A percentile compares a stretch with the other conserved stretches of the same genome.
Conservation (phyloP, 1,140 invertebrate genomes). For the Pogonus chalceus region DNA sequence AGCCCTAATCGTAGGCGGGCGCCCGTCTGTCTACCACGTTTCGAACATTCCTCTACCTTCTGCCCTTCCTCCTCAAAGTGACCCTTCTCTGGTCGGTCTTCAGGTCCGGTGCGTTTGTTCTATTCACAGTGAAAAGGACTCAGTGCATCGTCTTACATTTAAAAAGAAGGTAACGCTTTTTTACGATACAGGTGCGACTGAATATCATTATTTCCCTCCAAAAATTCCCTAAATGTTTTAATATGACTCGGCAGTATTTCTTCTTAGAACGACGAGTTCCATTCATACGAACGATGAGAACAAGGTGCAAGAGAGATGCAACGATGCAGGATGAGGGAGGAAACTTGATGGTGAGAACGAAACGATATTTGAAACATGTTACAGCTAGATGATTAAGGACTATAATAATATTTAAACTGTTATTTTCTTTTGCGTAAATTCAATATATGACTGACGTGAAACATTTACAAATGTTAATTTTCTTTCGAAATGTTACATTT, state of each 20-base stretch:
- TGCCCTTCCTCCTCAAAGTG: neutral
- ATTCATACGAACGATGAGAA: neutral
- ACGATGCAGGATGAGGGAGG: no score
- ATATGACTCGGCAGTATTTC: constrained; percentile 1
- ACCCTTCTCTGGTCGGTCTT: neutral
- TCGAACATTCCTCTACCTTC: neutral
- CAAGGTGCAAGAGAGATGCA: no score
- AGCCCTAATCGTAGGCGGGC: neutral
- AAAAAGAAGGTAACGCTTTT: neutral
- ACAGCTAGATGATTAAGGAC: no score
- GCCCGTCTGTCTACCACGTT: neutral
- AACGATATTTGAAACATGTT: no score
- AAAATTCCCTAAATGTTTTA: constrained; percentile 1
- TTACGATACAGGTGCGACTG: constrained; percentile 3
- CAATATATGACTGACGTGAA: no score
- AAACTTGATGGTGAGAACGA: no score
- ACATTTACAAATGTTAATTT: no score
- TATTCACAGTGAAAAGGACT: neutral
- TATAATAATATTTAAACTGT: no score
- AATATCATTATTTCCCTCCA: neutral
- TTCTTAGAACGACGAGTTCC: neutral
- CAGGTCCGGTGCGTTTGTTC: neutral
- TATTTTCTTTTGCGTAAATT: no score
- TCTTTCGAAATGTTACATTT: no score
- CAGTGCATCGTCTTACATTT: no score